A percentile compares a stretch with the other conserved stretches of the same genome.
These are phyloP conservation scores for Lycophotia porphyrea DNA, from an alignment of 2,888 invertebrate genomes.

Conservation along the genomic window DNA sequence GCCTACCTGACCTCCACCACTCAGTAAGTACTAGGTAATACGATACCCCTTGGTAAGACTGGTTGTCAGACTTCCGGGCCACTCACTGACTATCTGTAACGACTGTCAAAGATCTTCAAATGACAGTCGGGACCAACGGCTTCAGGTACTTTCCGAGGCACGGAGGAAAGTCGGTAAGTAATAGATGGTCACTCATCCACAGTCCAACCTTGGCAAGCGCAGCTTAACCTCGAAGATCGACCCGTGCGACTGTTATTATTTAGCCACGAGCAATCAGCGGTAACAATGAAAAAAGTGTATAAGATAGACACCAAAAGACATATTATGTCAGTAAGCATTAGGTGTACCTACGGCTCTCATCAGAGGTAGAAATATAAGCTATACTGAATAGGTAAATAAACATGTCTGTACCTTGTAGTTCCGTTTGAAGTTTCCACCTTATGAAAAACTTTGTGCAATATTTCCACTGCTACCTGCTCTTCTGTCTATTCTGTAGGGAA, in stretches of 20 bases:
- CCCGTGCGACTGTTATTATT: not conserved
- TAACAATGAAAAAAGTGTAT: not conserved
- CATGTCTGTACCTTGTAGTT: not conserved
- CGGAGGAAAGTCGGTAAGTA: not conserved
- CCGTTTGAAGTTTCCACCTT: not conserved
- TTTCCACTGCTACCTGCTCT: not conserved
- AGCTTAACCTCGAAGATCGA: not conserved
- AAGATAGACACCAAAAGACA: not conserved
- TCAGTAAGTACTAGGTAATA: too few relatives aligned
- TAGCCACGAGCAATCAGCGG: not conserved
- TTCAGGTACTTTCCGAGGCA: not conserved
- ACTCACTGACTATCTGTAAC: not conserved
- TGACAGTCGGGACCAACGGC: not conserved
- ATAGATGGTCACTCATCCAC: not conserved
- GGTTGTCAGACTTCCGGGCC: too few relatives aligned
- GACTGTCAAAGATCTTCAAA: not conserved
- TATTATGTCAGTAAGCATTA: not conserved
- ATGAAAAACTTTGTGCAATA: constrained; percentile 5
- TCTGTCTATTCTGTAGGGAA: constrained; percentile 16
- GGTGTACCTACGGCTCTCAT: not conserved
- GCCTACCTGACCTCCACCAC: too few relatives aligned
- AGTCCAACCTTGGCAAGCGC: not conserved
- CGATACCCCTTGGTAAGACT: too few relatives aligned
- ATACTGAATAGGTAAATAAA: not conserved
- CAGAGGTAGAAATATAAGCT: not conserved